A percentile compares a stretch with the other conserved stretches of the same genome.
Conservation (phyloP, 2,113 vertebrate genomes). For the Sander lucioperca region DNA sequence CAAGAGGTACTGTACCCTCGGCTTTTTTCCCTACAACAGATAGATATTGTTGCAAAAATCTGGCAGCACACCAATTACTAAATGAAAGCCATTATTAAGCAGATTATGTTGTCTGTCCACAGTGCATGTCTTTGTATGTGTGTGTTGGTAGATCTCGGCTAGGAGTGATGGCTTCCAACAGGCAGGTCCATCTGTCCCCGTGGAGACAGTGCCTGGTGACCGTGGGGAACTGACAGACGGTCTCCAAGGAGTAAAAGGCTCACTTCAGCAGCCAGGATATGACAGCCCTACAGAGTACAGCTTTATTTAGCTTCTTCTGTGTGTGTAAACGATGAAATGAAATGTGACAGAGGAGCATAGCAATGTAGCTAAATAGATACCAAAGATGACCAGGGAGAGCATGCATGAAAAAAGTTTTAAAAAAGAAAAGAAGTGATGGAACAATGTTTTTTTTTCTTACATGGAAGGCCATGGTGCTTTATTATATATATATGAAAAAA, state of each 20-base stretch:
- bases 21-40: slow-evolving; percentile 15
- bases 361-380: background rate
- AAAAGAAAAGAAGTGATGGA: background rate
- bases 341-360: slow-evolving; percentile 15
- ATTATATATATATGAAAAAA: background rate
- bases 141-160: slow-evolving; percentile 57
- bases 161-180: slow-evolving; percentile 81
- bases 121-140: slow-evolving; percentile 55
- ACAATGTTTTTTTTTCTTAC: background rate
- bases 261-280: slow-evolving; percentile 43
- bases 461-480: background rate
- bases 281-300: slow-evolving; percentile 36
- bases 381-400: background rate
- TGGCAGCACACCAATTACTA: slow-evolving; percentile 78
- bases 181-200: slow-evolving; percentile 87
- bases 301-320: slow-evolving; percentile 35
- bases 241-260: slow-evolving; percentile 63
- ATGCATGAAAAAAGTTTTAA: background rate
- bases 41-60: slow-evolving; percentile 57
- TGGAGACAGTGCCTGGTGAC: slow-evolving; percentile 69
- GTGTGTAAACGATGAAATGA: slow-evolving; percentile 22
- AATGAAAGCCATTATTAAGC: slow-evolving; percentile 85
- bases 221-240: slow-evolving; percentile 71
- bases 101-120: slow-evolving; percentile 83
- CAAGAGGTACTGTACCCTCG: background rate